A percentile compares a stretch with the other conserved stretches of the same genome.
Evolutionary conservation across 2,888 invertebrate species (phyloP).

Genomic region (Galerucella nymphaeae): DNA sequence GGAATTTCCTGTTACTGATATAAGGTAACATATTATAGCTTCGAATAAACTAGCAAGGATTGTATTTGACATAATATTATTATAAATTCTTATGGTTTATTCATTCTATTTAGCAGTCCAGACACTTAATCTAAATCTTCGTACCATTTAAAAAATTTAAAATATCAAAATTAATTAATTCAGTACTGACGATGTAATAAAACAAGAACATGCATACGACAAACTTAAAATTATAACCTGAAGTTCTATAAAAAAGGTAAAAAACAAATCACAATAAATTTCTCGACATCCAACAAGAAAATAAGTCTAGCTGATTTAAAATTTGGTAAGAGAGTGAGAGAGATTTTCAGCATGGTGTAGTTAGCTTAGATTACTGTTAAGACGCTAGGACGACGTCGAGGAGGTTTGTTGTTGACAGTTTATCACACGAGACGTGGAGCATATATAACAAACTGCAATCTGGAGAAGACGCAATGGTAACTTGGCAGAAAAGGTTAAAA

Average conservation of each 20-base stretch:
- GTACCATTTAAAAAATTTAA: too few species aligned
- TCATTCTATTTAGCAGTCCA: too few species aligned
- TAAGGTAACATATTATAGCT: too few species aligned
- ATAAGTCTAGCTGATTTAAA: conserved; percentile 22
- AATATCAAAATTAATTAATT: too few species aligned
- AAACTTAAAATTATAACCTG: background rate
- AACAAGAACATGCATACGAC: background rate
- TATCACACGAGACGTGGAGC: conserved; percentile 64
- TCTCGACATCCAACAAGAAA: background rate
- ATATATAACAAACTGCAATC: conserved; percentile 61
- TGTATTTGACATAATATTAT: too few species aligned
- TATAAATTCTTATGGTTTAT: too few species aligned
- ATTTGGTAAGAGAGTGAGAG: conserved; percentile 29
- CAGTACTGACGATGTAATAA: too few species aligned
- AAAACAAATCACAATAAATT: background rate
- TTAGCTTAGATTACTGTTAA: conserved; percentile 47
- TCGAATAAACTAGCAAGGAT: too few species aligned
- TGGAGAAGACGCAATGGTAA: conserved; percentile 59
- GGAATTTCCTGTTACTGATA: too few species aligned
- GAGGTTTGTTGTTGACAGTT: conserved; percentile 62
- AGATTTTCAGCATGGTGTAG: conserved; percentile 50
- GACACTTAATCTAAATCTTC: too few species aligned
- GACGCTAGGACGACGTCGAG: conserved; percentile 52
- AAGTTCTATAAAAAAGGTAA: background rate
- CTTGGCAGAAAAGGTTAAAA: conserved; percentile 37